Base-by-base conservation (phyloP, 2,797 vertebrate genomes). In the Sebastes steindachneri region DNA sequence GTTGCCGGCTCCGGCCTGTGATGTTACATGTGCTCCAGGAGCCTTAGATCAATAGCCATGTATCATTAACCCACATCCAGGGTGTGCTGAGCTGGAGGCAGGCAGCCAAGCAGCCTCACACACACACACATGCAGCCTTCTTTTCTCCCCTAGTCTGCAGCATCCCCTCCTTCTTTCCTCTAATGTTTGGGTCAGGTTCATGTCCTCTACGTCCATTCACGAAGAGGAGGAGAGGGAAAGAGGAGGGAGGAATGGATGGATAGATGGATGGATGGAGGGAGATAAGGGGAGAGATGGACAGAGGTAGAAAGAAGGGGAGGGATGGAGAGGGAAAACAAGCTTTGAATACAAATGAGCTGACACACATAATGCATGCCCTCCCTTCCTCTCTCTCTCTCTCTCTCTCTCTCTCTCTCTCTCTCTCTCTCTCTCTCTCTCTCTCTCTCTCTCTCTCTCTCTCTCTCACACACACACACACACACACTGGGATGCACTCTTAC, bases 261-360 rank as follows among this genome's bases (percentile, higher is more conserved):
- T 67, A 68, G 75, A 76, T 9, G 29, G 65, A 54, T 67, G 70
- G 75, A 76, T 9, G 29, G 65, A 75, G 33, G 41, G 57, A 84
- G 68, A 74, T 57, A 70, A 64, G 55, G 48, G 63, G 58, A 85
- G 67, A 85, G 73, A 75, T 53, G 79, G 59, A 67, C 72, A 28
- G 75, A 71, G 70, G 62, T 35, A 45, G 75, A 68, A 65, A 75
- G 62, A 82, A 68, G 37, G 62, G 82, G 55, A 83, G 83, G 79
- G 73, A 77, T 67, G 67, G 58, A 81, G 82, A 84, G 80, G 68
- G 72, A 74, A 85, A 89, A 84, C 92, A 88, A 83, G 85, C 89
- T 89, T 83, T 89, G 95, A 95, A 96, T 95, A 93, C 93, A 95
- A 95, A 95, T 95, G 86, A 96, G 93, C 87, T 92, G 92, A 93